Base-by-base conservation (phyloP, 2,113 vertebrate genomes). In the Ptilorrhoa leucosticta region DNA sequence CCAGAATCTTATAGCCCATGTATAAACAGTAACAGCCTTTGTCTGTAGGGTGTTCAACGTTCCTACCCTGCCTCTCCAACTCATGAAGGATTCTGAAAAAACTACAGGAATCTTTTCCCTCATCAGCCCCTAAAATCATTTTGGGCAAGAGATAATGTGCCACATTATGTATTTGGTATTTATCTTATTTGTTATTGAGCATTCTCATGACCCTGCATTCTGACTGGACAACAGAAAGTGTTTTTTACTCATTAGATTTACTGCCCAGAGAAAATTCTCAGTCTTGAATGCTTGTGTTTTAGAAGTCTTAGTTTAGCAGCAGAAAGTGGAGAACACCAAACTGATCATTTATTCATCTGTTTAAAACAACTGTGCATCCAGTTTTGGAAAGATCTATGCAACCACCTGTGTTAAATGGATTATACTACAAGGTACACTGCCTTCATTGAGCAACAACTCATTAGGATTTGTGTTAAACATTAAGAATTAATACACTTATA, bases 11-110 rank as follows among this genome's bases (percentile, higher is more conserved):
- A 81, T 9, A 89, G 72, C 39, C 96, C n/a, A 72, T 76, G 22
- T 77, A 93, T 79, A 79, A 96, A 95, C 57, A 96, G 80, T 44
- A 94, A 91, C 53, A 91, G 57, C 56, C 75, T 95, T 96, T 95
- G 45, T 91, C 94, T 89, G 73, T 20, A 86, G 69, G 42, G 45
- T 63, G 30, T 28, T 68, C 47, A 80, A 90, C 45, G 7, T 61
- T 92, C 92, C 75, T 63, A 82, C 77, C 35, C 48, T 82, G n/a
- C 44, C 87, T 95, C 51, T 90, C n/a, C 51, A 68, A 18, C 73
- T 96, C 61, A 81, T 53, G 60, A 83, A 77, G 7, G 50, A 78
- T 61, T 77, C 71, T 76, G 65, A 96, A 86, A 93, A 95, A 56
- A 85, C 15, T 86, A 48, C 53, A 82, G 79, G 89, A 96, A 90